Conservation (phyloP, 2,797 vertebrate genomes). For the Pitangus sulphuratus region DNA sequence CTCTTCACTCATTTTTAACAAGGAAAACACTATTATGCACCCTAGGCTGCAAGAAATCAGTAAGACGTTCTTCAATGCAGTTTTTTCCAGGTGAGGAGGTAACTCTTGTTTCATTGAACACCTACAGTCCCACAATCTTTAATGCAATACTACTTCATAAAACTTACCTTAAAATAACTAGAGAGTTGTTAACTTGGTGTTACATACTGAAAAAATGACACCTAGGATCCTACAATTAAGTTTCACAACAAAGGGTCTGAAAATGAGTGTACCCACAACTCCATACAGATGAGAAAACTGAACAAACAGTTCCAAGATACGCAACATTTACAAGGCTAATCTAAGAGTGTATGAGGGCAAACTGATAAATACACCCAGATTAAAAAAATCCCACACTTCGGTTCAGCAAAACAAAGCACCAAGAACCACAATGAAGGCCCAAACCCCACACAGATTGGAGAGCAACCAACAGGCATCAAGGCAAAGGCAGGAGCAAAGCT, state of each 20-base stretch:
- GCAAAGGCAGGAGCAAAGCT: neutral
- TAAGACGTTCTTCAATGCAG: neutral
- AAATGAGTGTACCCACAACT: neutral
- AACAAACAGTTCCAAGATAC: neutral
- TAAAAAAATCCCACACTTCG: neutral
- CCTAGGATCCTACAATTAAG: neutral
- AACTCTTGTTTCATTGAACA: neutral
- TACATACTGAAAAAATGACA: neutral
- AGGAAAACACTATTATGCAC: neutral
- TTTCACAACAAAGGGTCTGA: neutral
- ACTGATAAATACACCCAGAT: neutral
- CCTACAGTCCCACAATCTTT: neutral
- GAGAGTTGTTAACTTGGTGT: neutral
- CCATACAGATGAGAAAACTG: neutral
- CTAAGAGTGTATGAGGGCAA: neutral
- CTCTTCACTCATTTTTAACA: neutral
- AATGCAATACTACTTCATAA: neutral
- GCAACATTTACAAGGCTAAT: neutral
- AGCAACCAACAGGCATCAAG: neutral
- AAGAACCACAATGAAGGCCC: neutral
- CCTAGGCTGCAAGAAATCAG: neutral
- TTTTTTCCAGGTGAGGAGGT: neutral
- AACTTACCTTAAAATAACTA: neutral
- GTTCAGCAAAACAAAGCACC: neutral
- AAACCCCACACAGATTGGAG: neutral